Conservation (phyloP, 2,888 invertebrate genomes). For the Chaitophorus viminalis region DNA sequence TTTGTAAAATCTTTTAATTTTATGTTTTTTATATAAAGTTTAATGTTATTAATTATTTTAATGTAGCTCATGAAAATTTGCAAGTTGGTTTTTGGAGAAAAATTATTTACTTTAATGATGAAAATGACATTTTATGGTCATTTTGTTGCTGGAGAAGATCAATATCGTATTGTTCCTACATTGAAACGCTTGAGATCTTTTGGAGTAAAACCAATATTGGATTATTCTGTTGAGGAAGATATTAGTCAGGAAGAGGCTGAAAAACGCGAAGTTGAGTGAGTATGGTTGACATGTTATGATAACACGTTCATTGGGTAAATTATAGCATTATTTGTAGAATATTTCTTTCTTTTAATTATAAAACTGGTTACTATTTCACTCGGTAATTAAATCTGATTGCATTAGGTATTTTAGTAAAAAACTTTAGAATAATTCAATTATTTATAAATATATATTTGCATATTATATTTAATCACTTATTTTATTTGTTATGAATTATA, state of each 20-base stretch:
- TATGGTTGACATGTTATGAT: constrained; percentile 64
- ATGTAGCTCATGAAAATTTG: constrained; percentile 85
- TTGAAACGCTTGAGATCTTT: constrained; percentile 88
- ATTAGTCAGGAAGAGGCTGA: constrained; percentile 92
- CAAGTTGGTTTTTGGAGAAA: constrained; percentile 81
- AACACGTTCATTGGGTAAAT: not conserved
- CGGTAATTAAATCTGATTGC: no score
- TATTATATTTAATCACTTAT: no score
- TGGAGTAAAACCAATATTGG: constrained; percentile 98
- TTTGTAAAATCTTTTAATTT: not conserved
- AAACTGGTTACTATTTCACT: no score
- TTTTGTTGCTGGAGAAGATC: constrained; percentile 97
- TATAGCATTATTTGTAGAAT: not conserved
- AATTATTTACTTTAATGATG: constrained; percentile 85
- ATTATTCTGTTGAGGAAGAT: constrained; percentile 98
- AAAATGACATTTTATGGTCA: constrained; percentile 97
- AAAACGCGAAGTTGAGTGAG: constrained; percentile 92
- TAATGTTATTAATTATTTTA: constrained; percentile 18
- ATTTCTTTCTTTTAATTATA: no score
- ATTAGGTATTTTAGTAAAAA: no score
- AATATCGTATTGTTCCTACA: constrained; percentile 84
- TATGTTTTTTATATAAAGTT: constrained; percentile 48
- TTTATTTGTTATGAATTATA: no score
- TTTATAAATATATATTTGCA: no score
- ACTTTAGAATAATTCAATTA: no score